Percentiles rank a stretch among this genome's conserved stretches.
Evolutionary conservation across 2,113 vertebrate species (phyloP).

Genomic region (Lepus timidus): DNA sequence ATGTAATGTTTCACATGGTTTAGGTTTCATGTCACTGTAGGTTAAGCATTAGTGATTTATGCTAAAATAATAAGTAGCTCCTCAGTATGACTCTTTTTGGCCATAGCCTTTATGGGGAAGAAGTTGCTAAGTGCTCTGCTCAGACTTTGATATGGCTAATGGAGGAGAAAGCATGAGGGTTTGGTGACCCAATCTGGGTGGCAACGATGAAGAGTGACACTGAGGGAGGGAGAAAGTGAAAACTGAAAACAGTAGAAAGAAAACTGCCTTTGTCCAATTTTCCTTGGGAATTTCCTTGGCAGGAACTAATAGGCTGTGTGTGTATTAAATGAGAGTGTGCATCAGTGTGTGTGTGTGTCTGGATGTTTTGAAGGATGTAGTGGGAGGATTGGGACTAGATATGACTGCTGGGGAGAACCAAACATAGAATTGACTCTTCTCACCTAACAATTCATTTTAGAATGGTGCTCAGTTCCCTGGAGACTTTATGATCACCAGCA

Average conservation of each 20-base stretch:
- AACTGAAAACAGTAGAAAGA: background rate
- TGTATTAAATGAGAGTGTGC: background rate
- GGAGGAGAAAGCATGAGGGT: background rate
- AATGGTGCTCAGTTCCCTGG: background rate
- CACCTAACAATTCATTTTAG: background rate
- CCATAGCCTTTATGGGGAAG: background rate
- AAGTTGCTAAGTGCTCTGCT: background rate
- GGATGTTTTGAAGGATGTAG: background rate
- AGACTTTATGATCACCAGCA: background rate
- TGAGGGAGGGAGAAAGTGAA: background rate
- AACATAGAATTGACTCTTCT: background rate
- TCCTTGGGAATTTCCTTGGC: background rate
- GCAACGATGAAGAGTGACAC: background rate
- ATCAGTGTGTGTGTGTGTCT: background rate
- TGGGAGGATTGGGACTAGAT: background rate
- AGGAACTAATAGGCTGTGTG: background rate
- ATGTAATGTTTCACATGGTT: background rate
- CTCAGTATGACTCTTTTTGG: background rate
- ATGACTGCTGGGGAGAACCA: background rate
- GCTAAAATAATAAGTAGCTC: conserved; percentile 37
- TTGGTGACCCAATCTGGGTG: background rate
- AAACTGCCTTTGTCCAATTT: background rate
- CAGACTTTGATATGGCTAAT: background rate
- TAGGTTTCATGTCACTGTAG: background rate
- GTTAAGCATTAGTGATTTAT: background rate